Evolutionary conservation across 53 echinoderm and acorn worm genomes (phyloP), one percentile per base, ranked within the genome.

Genomic region (Pentamera pediparva): DNA sequence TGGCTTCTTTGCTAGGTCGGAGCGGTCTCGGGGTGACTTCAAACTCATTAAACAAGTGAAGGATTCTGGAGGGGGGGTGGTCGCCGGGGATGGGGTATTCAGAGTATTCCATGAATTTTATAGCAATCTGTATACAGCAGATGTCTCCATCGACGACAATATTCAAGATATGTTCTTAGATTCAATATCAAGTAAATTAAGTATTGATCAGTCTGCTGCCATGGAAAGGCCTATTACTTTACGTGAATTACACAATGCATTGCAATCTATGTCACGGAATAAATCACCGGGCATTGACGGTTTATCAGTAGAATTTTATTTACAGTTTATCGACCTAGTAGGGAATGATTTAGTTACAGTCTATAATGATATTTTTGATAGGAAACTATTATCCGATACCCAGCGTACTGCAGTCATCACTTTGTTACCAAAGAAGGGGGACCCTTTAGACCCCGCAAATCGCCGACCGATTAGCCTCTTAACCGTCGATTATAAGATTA

Each of bases 231-330:
- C 71, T 2, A 47, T 72, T 41, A 37, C 17, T 1, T 32, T 71
- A 34, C 1, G 13, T 9, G 70, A 81, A 32, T 50, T 81, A 15
- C 48, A 35, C 19, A 11, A 35, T 33, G 33, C 36, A 4, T 3
- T 72, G 0, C 48, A 32, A 1, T n/a, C 13, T 4, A 60, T 73
- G 61, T 47, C 62, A 3, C 49, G 50, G 33, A 76, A 81, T 25
- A 81, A 86, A 56, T 70, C 81, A 3, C 87, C 87, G 0, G 82
- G 87, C 4, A 77, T 82, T 30, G 82, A 87, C 24, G 87, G 82
- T 11, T 28, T 86, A 11, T 56, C 81, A 1, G 13, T 43, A 3
- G 87, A 82, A 64, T 87, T 87, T 63, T 76, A 82, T 34, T 20
- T 32, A 19, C 7, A 43, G 25, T 83, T 75, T 35, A 69, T 83